These are phyloP conservation scores for Nephila pilipes DNA, from an alignment of 1,140 invertebrate species.

Conservation along the genomic window DNA sequence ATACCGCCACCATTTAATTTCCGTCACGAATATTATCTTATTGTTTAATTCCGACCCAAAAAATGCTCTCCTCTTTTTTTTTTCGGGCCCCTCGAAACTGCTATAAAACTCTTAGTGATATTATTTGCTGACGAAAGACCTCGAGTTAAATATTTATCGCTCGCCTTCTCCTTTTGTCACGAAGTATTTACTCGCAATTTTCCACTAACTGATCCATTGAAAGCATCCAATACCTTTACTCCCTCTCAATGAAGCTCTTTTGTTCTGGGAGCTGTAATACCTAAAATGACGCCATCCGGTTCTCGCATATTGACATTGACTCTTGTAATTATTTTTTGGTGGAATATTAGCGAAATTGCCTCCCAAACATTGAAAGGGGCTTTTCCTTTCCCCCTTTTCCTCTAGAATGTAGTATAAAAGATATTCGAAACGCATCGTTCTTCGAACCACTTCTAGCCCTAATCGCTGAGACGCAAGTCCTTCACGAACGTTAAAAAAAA, in stretches of 20 bases:
- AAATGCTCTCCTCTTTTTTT: not conserved
- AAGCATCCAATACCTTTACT: not conserved
- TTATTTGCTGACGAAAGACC: not conserved
- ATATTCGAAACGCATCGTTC: slow-evolving; percentile 4
- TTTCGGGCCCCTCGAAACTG: not conserved
- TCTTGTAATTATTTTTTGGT: not conserved
- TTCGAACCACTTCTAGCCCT: not conserved
- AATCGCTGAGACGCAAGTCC: not conserved
- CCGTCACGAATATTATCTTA: not conserved
- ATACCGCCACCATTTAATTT: too few relatives aligned
- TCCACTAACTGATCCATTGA: not conserved
- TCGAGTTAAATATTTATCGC: slow-evolving; percentile 5
- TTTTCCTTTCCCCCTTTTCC: not conserved
- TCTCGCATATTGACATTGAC: slow-evolving; percentile 5
- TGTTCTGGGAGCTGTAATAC: not conserved
- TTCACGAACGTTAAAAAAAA: not conserved
- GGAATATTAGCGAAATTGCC: not conserved
- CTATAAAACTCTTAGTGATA: not conserved
- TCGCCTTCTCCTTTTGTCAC: slow-evolving; percentile 1
- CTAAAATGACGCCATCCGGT: not conserved
- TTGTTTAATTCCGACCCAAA: not conserved
- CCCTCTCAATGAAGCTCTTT: not conserved
- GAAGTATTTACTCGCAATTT: slow-evolving; percentile 1
- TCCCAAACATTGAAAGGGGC: not conserved
- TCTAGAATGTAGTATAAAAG: not conserved